These are phyloP conservation scores for Agrypnus murinus DNA, from an alignment of 2,888 invertebrate genomes.

Conservation along the genomic window DNA sequence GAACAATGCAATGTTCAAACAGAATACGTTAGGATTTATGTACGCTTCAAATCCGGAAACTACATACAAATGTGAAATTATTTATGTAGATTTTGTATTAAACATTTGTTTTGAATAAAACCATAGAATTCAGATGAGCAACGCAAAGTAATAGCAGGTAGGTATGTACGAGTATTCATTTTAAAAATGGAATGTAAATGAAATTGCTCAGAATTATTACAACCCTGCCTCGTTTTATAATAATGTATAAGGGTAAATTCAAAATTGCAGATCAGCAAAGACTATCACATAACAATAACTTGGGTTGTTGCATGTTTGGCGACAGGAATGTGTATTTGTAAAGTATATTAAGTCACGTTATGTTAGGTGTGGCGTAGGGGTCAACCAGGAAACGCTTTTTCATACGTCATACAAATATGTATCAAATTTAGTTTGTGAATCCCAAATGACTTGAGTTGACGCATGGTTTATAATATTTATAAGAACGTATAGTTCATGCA, in stretches of 20 bases:
- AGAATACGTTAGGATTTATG: conserved; percentile 58
- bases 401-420: conserved; percentile 43
- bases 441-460: conserved; percentile 37
- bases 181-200: neutral
- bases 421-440: conserved; percentile 41
- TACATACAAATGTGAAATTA: conserved; percentile 51
- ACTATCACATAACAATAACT: conserved; percentile 36
- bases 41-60: conserved; percentile 48
- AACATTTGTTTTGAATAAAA: conserved; percentile 37
- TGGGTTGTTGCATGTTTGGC: conserved; percentile 46
- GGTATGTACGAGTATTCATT: neutral
- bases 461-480: conserved; percentile 18
- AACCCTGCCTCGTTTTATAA: conserved; percentile 11
- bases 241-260: neutral
- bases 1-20: conserved; percentile 59
- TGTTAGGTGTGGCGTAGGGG: conserved; percentile 53
- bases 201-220: conserved; percentile 14
- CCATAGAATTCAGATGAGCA: conserved; percentile 12
- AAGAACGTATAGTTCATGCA: no score
- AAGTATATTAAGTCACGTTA: conserved; percentile 58
- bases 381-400: conserved; percentile 44
- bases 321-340: conserved; percentile 49
- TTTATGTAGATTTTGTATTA: conserved; percentile 44
- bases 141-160: neutral
- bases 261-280: conserved; percentile 31